Conservation (phyloP, 2,113 vertebrate genomes). For the Sardina pilchardus region DNA sequence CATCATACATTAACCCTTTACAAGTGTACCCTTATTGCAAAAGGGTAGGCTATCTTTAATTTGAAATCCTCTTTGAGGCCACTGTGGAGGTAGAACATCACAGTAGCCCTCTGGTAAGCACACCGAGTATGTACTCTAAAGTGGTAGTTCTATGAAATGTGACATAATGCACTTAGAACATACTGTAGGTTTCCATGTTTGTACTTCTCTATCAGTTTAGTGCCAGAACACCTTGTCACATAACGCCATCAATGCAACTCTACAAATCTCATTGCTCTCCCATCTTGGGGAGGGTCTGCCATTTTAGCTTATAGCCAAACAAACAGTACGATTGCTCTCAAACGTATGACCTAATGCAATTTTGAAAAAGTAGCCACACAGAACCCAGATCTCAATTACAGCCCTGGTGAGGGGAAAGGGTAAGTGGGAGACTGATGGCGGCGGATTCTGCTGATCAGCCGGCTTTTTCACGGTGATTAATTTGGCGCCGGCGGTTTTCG, state of each 20-base stretch:
- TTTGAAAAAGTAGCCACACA: background rate
- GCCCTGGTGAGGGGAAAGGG: background rate
- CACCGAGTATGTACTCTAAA: background rate
- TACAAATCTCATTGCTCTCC: background rate
- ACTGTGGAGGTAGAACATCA: too few species aligned
- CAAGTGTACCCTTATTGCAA: too few species aligned
- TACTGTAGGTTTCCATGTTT: background rate
- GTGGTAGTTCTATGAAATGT: background rate
- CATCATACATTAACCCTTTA: too few species aligned
- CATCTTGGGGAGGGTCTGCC: background rate
- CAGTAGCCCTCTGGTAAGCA: background rate
- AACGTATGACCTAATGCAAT: background rate
- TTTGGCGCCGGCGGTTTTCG: background rate
- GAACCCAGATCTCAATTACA: background rate
- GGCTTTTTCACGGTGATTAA: conserved; percentile 1
- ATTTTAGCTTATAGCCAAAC: background rate
- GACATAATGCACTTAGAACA: background rate
- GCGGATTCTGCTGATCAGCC: background rate
- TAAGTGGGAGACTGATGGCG: background rate
- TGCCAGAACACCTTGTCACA: conserved; percentile 17
- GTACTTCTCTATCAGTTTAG: conserved; percentile 32
- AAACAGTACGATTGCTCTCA: background rate
- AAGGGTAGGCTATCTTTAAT: too few species aligned
- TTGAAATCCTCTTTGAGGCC: too few species aligned
- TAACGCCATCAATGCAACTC: background rate